Evolutionary conservation across 2,888 invertebrate genomes (phyloP), one percentile per base, ranked within the genome.

Genomic region (Malachius bipustulatus): DNA sequence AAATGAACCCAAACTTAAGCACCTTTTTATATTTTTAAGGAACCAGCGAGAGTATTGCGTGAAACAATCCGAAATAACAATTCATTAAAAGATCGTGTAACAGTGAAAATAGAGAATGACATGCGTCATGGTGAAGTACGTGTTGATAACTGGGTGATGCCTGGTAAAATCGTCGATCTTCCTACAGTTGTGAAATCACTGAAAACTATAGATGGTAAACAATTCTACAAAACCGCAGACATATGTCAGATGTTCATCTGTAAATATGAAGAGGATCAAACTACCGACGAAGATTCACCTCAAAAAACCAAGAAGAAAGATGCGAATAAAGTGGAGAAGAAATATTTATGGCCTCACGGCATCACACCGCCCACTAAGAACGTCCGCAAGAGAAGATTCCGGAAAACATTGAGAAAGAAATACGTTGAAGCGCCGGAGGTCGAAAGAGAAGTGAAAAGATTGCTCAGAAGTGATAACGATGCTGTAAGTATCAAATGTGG

Each of bases 221-320:
- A 87, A 52, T 89, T 97, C 51, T 98, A 97, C 57, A 98, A 98
- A 68, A 89, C 94, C 1, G 91, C 94, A 0, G 97, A 98, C 61
- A 77, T 98, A 42, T 88, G 88, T 51, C 97, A 96, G 70, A 70
- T 80, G 66, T 75, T 94, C 71, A 70, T 89, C 35, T 91, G 91
- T 51, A 85, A 82, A 63, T 83, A 85, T 48, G 90, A 90, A 49
- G 84, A 85, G 14, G 89, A 90, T 52, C 75, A 72, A 47, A 70
- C 75, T 3, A 67, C 74, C 0, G 83, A 83, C 49, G 87, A 87
- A 48, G 87, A 88, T 51, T 73, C 80, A 0, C 78, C 82, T 0
- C 70, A 75, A 34, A 82, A 83, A 54, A 77, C 74, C 42, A 87
- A 83, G 58, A 87, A 83, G 54, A 87, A 87, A 57, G 88, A 90